Conservation (phyloP, 2,888 invertebrate species). For the Thera obeliscata region DNA sequence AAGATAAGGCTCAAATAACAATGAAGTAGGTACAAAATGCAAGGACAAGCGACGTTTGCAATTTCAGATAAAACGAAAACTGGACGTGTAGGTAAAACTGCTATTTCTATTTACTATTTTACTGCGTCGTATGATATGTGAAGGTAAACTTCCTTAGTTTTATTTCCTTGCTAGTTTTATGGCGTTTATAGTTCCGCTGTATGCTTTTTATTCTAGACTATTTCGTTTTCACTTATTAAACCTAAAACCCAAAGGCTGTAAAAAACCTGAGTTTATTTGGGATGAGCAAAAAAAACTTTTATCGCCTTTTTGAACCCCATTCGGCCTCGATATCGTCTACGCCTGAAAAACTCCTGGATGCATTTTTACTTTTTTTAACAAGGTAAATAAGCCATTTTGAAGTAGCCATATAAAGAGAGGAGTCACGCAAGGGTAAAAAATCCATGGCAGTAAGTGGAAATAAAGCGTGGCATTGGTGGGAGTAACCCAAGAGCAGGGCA, state of each 20-base stretch:
- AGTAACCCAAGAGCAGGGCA: no score
- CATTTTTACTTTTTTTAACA: no score
- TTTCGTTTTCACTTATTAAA: no score
- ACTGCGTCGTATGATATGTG: conserved; percentile 13
- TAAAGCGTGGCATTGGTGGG: no score
- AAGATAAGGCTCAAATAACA: conserved; percentile 6
- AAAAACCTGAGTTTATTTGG: neutral
- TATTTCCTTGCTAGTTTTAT: conserved; percentile 20
- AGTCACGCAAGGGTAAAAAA: no score
- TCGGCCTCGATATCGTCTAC: no score
- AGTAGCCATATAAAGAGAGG: no score
- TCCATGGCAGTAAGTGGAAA: no score
- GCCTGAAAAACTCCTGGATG: no score
- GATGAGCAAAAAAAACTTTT: no score
- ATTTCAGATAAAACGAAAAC: neutral
- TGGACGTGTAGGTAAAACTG: neutral
- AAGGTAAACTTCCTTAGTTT: conserved; percentile 28
- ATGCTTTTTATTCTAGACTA: neutral
- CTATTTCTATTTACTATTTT: neutral
- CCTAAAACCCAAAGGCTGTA: neutral
- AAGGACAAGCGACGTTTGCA: neutral
- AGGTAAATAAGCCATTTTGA: no score
- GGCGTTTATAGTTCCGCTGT: conserved; percentile 7
- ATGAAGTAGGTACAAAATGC: neutral
- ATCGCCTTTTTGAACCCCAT: no score